These are phyloP conservation scores for Helicoverpa armigera DNA, from an alignment of 1,140 invertebrate genomes.

Conservation along the genomic window DNA sequence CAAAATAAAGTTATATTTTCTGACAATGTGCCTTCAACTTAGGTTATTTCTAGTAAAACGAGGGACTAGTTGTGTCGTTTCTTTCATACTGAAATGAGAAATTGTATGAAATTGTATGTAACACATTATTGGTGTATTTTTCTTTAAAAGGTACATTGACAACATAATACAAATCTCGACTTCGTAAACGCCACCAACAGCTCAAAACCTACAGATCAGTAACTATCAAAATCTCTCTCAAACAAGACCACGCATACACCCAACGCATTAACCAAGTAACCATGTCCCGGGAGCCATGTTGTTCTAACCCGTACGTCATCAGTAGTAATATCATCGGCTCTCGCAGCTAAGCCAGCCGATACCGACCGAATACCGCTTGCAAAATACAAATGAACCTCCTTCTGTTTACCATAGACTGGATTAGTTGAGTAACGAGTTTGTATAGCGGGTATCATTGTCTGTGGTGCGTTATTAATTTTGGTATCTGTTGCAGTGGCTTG, in stretches of 20 bases:
- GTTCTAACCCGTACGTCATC: conserved; percentile 22
- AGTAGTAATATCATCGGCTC: conserved; percentile 8
- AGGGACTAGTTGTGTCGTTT: too few relatives aligned
- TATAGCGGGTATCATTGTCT: conserved; percentile 14
- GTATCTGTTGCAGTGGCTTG: background rate
- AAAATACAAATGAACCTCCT: conserved; percentile 28
- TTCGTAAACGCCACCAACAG: background rate
- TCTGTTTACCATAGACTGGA: background rate
- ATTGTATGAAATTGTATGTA: too few relatives aligned
- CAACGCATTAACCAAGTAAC: conserved; percentile 8
- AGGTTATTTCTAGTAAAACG: too few relatives aligned
- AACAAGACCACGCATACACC: background rate
- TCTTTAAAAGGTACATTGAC: too few relatives aligned
- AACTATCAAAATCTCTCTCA: background rate
- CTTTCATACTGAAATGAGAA: too few relatives aligned
- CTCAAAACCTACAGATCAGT: background rate
- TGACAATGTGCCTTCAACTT: too few relatives aligned
- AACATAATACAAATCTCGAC: too few relatives aligned
- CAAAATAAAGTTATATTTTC: too few relatives aligned
- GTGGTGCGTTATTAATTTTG: conserved; percentile 9
- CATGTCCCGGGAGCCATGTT: background rate
- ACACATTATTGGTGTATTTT: too few relatives aligned
- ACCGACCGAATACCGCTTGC: background rate
- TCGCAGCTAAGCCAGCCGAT: conserved; percentile 8
- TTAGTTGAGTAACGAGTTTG: conserved; percentile 23